phyloP scores from a whole-genome alignment of 2,888 invertebrate genomes.

The Eudasyphora cyanicolor region DNA sequence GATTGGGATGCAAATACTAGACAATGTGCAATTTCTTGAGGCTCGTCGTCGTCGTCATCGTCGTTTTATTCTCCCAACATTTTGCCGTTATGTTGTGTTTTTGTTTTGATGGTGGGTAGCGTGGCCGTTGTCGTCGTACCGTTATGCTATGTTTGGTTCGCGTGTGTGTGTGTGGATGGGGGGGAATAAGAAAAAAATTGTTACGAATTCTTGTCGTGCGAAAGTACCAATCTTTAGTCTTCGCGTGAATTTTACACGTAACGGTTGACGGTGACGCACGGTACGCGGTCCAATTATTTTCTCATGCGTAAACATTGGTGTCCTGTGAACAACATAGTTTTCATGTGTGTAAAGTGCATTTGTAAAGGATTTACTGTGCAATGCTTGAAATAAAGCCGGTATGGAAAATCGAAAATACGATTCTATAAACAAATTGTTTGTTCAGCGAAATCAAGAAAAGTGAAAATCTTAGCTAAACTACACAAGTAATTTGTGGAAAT shows the following conservation, averaged over 20 bases:
- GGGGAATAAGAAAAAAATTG: conserved; percentile 38
- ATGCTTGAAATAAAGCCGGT: not conserved
- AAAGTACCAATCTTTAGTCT: conserved; percentile 73
- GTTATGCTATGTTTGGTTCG: conserved; percentile 3
- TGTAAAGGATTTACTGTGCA: conserved; percentile 15
- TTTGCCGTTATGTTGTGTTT: conserved; percentile 3
- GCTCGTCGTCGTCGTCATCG: no score
- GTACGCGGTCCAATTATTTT: conserved; percentile 44
- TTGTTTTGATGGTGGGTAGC: no score
- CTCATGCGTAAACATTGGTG: conserved; percentile 21
- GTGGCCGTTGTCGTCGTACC: not conserved
- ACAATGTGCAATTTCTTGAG: not conserved
- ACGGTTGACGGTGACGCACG: conserved; percentile 68
- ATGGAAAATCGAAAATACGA: not conserved
- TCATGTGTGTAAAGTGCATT: conserved; percentile 5
- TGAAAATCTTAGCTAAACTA: no score
- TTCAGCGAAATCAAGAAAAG: no score
- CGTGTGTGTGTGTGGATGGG: conserved; percentile 25
- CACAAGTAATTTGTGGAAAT: no score
- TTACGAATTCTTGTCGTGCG: conserved; percentile 59
- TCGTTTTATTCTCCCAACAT: not conserved
- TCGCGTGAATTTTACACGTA: conserved; percentile 78
- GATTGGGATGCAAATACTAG: no score
- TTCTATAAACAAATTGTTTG: no score
- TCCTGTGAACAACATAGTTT: conserved; percentile 1